A percentile compares a stretch with the other conserved stretches of the same genome.
These are phyloP conservation scores for Cepphus grylle DNA, from an alignment of 2,113 vertebrate genomes.

Conservation along the genomic window DNA sequence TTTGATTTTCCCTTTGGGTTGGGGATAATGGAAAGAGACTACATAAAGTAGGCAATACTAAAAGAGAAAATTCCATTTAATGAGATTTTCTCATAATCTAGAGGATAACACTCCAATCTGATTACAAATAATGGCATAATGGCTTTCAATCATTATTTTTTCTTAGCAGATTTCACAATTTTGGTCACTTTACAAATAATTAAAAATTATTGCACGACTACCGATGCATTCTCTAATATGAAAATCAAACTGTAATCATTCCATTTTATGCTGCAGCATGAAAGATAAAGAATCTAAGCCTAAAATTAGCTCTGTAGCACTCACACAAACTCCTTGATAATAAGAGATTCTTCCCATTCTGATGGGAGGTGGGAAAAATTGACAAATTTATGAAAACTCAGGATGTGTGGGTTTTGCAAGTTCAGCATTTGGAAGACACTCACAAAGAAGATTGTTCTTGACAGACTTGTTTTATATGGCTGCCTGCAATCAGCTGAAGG, in stretches of 20 bases:
- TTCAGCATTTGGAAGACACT: not conserved
- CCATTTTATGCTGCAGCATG: not conserved
- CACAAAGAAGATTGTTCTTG: not conserved
- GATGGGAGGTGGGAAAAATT: not conserved
- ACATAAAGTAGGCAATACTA: not conserved
- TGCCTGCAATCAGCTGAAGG: not conserved
- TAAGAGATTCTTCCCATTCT: not conserved
- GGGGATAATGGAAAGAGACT: not conserved
- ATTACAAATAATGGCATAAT: not conserved
- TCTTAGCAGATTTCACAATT: not conserved
- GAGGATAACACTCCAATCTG: not conserved
- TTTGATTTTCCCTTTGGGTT: not conserved
- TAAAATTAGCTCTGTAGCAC: not conserved
- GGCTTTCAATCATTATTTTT: not conserved
- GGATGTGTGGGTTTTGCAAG: not conserved
- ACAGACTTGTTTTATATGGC: not conserved
- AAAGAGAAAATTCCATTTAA: not conserved
- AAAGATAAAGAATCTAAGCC: not conserved
- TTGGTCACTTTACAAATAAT: not conserved
- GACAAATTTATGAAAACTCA: not conserved
- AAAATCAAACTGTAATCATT: not conserved
- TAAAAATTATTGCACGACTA: not conserved
- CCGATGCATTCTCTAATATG: not conserved
- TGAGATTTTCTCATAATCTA: not conserved
- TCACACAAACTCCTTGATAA: not conserved